These are phyloP conservation scores for Phalangium opilio DNA, from an alignment of 2,888 invertebrate genomes.

Conservation along the genomic window DNA sequence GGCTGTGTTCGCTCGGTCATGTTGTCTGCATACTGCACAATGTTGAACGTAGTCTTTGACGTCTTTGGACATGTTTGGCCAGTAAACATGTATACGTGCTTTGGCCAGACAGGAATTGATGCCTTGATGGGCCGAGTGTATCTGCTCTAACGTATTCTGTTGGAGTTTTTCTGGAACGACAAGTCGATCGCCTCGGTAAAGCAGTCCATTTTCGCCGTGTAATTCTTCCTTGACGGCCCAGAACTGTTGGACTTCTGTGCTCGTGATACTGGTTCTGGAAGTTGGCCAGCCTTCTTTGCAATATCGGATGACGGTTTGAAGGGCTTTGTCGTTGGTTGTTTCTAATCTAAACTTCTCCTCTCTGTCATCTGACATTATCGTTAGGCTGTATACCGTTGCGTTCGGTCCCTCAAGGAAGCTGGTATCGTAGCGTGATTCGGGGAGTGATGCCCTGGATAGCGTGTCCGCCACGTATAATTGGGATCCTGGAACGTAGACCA, in stretches of 20 bases:
- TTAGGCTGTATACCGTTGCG: not conserved
- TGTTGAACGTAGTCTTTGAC: not conserved
- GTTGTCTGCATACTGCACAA: constrained; percentile 1
- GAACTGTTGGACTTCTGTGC: not conserved
- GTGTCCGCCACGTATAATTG: constrained; percentile 18
- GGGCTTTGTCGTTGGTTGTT: not conserved
- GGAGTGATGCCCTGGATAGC: constrained; percentile 13
- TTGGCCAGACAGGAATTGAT: constrained; percentile 3
- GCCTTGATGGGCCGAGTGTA: constrained; percentile 5
- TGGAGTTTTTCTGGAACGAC: not conserved
- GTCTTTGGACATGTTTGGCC: constrained; percentile 2
- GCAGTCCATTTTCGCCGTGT: constrained; percentile 3
- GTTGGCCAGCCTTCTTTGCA: constrained; percentile 5
- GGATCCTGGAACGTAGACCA: constrained; percentile 13
- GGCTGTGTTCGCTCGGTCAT: constrained; percentile 1
- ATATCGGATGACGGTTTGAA: constrained; percentile 1
- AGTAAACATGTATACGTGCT: constrained; percentile 6
- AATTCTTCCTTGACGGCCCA: constrained; percentile 4
- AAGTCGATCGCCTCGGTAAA: constrained; percentile 5
- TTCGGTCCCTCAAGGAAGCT: not conserved
- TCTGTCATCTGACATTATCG: constrained; percentile 2
- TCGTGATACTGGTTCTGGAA: not conserved
- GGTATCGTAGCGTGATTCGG: not conserved
- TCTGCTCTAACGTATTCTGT: not conserved
- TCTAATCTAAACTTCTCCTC: not conserved